Evolutionary conservation across 2,113 vertebrate genomes (phyloP), one percentile per base, ranked within the genome.

Genomic region (Gorsachius goisagi): DNA sequence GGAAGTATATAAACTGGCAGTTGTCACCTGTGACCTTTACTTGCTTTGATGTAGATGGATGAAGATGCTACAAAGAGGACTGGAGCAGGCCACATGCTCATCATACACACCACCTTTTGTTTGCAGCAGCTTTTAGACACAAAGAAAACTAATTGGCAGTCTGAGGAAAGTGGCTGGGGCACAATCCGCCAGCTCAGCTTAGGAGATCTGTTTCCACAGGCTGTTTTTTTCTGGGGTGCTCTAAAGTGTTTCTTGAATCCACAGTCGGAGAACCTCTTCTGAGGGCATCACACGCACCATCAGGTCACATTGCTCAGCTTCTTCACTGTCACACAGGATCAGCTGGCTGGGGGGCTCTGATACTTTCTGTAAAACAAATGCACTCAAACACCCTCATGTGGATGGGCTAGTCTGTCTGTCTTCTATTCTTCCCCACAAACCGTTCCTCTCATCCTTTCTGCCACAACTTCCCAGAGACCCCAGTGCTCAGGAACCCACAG

Each of bases 291-390:
- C 96, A 11, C 1, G 32, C 37, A 96, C 81, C 2, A 37, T 62
- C 24, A 52, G 63, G 22, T 95, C 93, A 60, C 98, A 98, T 3
- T 69, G 30, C 16, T 97, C 97, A 50, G 86, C 88, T 68, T 95
- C 97, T 85, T 98, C 97, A 12, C 32, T 92, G 64, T 32, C 60
- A 45, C 5, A 58, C 60, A 33, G 76, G 56, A 88, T 86, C 50
- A 97, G 79, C 89, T 96, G 97, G 32, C 64, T 35, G 6, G 97
- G 96, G 7, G 89, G 77, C 58, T 64, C 95, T 49, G 93, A 89
- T 41, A 97, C 75, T 89, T 95, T 97, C 98, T 98, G 97, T 41
- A 95, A 95, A 78, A 91, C 30, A 97, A 95, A 95, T 22, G 8
- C 27, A 80, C n/a, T 95, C 52, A 87, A 49, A 77, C 59, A 55